Evolutionary conservation across 1,140 invertebrate species (phyloP), one percentile per base, ranked within the genome.

Genomic region (Macrocentrus cingulum): DNA sequence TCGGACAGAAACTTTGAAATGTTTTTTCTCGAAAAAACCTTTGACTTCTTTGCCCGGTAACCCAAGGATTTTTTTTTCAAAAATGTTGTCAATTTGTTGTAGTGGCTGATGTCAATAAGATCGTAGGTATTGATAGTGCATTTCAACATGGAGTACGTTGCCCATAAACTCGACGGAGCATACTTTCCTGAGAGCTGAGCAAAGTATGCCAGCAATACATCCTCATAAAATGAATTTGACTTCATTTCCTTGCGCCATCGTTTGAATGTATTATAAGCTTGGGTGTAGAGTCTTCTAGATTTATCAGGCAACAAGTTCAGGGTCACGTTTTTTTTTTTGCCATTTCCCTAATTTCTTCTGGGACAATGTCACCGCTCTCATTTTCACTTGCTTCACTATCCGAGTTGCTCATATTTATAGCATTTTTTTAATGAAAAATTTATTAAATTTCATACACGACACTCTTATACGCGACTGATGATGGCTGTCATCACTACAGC

Each of bases 51-150:
- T 16, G 37, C 15, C 42, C 36, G 13, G 20, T 58, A 49, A 54
- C 44, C 41, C n/a, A 4, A 36, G 32, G 55, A 42, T 29, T 53
- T 44, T 44, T 34, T 56, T 48, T 60, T 50, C 15, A 66, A 50
- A 60, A 60, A 66, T 13, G 29, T n/a, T 2, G 45, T 48, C 29
- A 48, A 23, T 18, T n/a, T 18, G 32, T 34, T 56, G 54, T 25
- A 66, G 41, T 41, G 18, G 20, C 39, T 46, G 58, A 9, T 34
- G 11, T 50, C 25, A 34, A 50, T 34, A 8, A 18, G 16, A 19
- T 50, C 8, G 7, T 34, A 22, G 1, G 3, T 1, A 16, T 13
- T 34, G 1, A 50, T 16, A 5, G 25, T 19, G 2, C 3, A 22
- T 16, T 50, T 50, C 2, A 50, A 9, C 48, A 50, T 50, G 11